Conservation (phyloP, 2,888 invertebrate genomes). For the Platynereis dumerilii region DNA sequence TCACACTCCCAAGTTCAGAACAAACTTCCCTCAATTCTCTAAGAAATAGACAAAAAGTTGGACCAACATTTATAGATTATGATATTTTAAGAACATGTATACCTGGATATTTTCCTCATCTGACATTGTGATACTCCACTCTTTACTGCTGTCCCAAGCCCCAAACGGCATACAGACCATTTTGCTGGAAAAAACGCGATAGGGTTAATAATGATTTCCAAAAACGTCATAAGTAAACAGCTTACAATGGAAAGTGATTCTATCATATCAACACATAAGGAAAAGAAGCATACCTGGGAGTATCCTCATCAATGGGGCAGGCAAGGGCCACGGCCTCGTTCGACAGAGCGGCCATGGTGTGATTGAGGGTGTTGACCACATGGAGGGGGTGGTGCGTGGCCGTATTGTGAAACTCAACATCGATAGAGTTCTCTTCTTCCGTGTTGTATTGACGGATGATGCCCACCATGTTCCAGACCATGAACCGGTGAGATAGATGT, state of each 20-base stretch:
- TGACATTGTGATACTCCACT: slow-evolving; percentile 83
- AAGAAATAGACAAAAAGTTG: not conserved
- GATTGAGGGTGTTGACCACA: slow-evolving; percentile 82
- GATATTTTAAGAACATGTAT: not conserved
- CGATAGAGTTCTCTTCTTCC: slow-evolving; percentile 82
- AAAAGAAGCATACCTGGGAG: slow-evolving; percentile 71
- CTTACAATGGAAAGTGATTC: too few relatives aligned
- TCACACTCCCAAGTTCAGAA: too few relatives aligned
- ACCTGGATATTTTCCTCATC: slow-evolving; percentile 80
- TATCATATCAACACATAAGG: too few relatives aligned
- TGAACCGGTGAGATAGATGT: slow-evolving; percentile 80
- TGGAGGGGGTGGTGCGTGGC: slow-evolving; percentile 88
- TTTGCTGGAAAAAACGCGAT: slow-evolving; percentile 69
- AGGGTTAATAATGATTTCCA: too few relatives aligned
- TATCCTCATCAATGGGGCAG: slow-evolving; percentile 64
- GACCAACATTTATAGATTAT: not conserved
- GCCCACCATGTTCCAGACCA: slow-evolving; percentile 93
- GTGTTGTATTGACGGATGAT: slow-evolving; percentile 81
- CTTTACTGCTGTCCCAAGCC: slow-evolving; percentile 74
- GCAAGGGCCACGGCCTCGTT: slow-evolving; percentile 80
- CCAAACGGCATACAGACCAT: slow-evolving; percentile 77
- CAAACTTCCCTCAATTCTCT: not conserved
- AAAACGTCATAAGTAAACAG: too few relatives aligned
- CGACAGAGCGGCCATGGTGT: slow-evolving; percentile 88
- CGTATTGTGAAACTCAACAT: slow-evolving; percentile 94